Percentiles rank a stretch among this genome's conserved stretches.
phyloP scores from a whole-genome alignment of 2,888 invertebrate species.

The Amphiduros pacificus region DNA sequence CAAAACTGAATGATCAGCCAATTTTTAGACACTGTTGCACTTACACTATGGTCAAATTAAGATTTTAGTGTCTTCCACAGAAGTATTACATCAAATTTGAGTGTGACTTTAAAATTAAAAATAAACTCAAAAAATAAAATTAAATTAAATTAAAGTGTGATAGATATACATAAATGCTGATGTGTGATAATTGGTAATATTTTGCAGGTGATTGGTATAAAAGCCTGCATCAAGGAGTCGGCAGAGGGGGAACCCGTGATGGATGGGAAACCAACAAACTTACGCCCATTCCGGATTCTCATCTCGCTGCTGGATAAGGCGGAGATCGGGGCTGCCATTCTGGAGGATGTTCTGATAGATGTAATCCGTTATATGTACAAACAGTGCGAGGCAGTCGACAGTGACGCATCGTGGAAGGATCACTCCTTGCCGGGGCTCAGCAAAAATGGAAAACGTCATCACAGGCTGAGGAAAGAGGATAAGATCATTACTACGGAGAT shows the following conservation, averaged over 20 bases:
- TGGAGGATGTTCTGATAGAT: constrained; percentile 61
- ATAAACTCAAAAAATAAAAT: too few relatives aligned
- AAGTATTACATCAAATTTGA: too few relatives aligned
- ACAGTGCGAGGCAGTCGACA: constrained; percentile 33
- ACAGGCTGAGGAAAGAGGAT: constrained; percentile 8
- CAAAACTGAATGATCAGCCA: too few relatives aligned
- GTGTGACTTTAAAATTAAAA: too few relatives aligned
- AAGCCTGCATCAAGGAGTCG: constrained; percentile 2
- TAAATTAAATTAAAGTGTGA: too few relatives aligned
- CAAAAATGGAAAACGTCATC: background rate
- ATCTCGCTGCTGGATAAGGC: constrained; percentile 83
- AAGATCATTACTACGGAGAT: constrained; percentile 64
- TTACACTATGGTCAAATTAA: too few relatives aligned
- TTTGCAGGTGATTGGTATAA: background rate
- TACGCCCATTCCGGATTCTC: constrained; percentile 69
- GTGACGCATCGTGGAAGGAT: background rate
- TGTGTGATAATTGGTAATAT: too few relatives aligned
- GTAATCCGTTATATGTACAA: constrained; percentile 67
- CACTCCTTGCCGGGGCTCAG: background rate
- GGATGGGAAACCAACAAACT: constrained; percentile 25
- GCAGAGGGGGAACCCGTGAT: background rate
- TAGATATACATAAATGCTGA: too few relatives aligned
- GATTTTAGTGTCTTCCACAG: too few relatives aligned
- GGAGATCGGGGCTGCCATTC: constrained; percentile 70
- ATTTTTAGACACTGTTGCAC: too few relatives aligned